Evolutionary conservation across 2,797 vertebrate genomes (phyloP).

Genomic region (Karalla daura): DNA sequence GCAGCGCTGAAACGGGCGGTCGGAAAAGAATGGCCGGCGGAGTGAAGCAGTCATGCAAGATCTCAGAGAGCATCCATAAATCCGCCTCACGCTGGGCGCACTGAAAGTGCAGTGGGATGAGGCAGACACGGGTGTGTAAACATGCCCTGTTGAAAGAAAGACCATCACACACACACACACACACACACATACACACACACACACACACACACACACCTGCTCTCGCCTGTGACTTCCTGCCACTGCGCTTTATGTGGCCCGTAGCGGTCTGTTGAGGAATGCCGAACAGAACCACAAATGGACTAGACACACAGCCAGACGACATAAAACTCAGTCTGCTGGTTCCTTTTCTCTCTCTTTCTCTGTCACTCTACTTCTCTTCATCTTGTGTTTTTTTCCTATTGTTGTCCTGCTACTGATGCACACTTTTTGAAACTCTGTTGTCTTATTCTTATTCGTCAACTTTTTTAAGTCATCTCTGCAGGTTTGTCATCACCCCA

Average conservation of each 20-base stretch:
- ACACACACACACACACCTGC: conserved; percentile 60
- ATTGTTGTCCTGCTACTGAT: conserved; percentile 1
- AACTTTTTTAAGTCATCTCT: not conserved
- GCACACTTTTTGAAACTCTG: not conserved
- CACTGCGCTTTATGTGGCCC: conserved; percentile 68
- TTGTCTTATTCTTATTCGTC: not conserved
- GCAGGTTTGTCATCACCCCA: not conserved
- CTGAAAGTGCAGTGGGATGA: conserved; percentile 40
- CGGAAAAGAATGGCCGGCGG: conserved; percentile 28
- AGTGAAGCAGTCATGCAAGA: conserved; percentile 28
- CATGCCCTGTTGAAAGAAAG: conserved; percentile 46
- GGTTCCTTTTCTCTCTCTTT: conserved; percentile 58
- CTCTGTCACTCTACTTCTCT: conserved; percentile 40
- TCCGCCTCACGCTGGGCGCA: conserved; percentile 34
- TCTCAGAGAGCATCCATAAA: conserved; percentile 35
- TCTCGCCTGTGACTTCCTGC: conserved; percentile 47
- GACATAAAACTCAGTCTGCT: conserved; percentile 77
- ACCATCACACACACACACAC: conserved; percentile 26
- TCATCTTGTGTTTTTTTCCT: conserved; percentile 19
- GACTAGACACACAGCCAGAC: conserved; percentile 73
- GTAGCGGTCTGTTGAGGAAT: conserved; percentile 73
- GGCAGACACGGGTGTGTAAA: conserved; percentile 44
- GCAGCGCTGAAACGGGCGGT: conserved; percentile 17
- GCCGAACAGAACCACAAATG: conserved; percentile 76
- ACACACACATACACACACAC: conserved; percentile 28